phyloP scores from a whole-genome alignment of 2,888 invertebrate genomes.

The Spodoptera exigua region DNA sequence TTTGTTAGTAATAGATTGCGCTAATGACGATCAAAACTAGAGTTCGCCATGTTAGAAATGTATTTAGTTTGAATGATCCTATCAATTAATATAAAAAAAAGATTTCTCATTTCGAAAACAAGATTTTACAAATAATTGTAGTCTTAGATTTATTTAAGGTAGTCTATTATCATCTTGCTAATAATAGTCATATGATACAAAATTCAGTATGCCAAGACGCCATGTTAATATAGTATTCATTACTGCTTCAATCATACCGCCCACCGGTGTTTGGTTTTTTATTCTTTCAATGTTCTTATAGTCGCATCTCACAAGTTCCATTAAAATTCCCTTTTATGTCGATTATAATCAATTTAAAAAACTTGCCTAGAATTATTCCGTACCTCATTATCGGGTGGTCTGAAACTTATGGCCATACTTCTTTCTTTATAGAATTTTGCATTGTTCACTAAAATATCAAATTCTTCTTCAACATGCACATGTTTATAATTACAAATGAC shows the following conservation, averaged over 20 bases:
- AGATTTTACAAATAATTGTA: constrained; percentile 52
- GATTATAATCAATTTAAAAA: constrained; percentile 21
- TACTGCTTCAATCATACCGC: constrained; percentile 10
- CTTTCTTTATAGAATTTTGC: neutral
- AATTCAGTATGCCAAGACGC: constrained; percentile 2
- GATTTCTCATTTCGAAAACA: too few species aligned
- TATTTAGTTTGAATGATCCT: too few species aligned
- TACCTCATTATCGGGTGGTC: neutral
- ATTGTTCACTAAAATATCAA: constrained; percentile 14
- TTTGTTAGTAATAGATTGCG: constrained; percentile 12
- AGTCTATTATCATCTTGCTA: constrained; percentile 18
- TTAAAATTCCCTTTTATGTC: constrained; percentile 38
- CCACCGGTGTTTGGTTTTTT: constrained; percentile 9
- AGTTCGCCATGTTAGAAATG: constrained; percentile 24
- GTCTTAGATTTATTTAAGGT: constrained; percentile 54
- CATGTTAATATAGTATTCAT: constrained; percentile 11
- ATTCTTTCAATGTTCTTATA: constrained; percentile 18
- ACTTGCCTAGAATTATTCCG: constrained; percentile 2
- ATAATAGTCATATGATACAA: constrained; percentile 21
- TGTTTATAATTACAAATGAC: constrained; percentile 22
- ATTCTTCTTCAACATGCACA: constrained; percentile 29
- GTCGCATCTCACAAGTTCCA: constrained; percentile 6
- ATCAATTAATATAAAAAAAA: too few species aligned
- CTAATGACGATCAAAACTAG: constrained; percentile 27
- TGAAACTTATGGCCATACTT: neutral